Base-by-base conservation (phyloP, 2,888 invertebrate genomes). In the Galerucella pusilla region DNA sequence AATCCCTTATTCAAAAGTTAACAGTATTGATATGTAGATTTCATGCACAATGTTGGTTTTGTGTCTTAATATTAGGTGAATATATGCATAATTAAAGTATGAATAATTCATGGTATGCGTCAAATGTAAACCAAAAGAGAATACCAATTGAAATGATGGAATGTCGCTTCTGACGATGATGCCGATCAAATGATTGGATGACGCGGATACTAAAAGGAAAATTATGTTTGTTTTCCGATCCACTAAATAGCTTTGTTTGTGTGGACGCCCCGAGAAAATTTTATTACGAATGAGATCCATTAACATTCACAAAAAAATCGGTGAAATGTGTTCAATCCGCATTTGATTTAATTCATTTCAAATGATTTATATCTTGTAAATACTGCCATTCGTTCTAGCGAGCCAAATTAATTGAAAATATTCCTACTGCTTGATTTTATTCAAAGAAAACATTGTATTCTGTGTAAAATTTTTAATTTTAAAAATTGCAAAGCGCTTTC, bases 191-290 rank as follows among this genome's bases (percentile, higher is more conserved):
- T 71, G 65, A 71, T 72, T 72, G 72, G 66, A 60, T 60, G 14
- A 63, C 45, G 72, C 72, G 20, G 52, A 72, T 67, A 60, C 72
- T 72, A 72, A 72, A 72, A 72, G 72, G 72, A 72, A 72, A 72
- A 72, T 72, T 72, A 72, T 72, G 72, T 72, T 72, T 72, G 72
- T 72, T 72, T 72, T 72, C 66, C 72, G 66, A 72, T 72, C 49
- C 59, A 72, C 66, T 72, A 72, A 72, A 72, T 72, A 72, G 72
- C 66, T 72, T 72, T 72, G 72, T 72, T 66, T 72, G 72, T 59
- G 59, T 28, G 57, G 16, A 42, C 61, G 66, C 28, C 35, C 25
- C 57, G 66, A 61, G 59, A 67, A 67, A 66, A 67, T 60, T 59
- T 59, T 57, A 16, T 72, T 72, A 35, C 49, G 52, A 35, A n/a